Evolutionary conservation across 2,888 invertebrate species (phyloP).

Genomic region (Noctua janthe): DNA sequence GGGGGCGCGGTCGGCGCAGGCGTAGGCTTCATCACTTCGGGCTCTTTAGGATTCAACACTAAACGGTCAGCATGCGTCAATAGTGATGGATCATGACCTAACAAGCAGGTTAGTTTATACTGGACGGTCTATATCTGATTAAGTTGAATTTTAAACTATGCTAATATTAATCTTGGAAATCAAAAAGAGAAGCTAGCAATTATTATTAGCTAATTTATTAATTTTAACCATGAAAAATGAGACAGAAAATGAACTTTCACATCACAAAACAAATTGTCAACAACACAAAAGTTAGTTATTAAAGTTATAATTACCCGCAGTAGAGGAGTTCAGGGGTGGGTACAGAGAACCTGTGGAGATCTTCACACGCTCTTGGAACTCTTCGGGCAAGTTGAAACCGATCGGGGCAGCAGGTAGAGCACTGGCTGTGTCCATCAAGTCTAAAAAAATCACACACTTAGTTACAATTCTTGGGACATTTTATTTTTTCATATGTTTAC

Average conservation of each 20-base stretch:
- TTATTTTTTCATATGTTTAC: not conserved
- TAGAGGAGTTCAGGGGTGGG: constrained; percentile 80
- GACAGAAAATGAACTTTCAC: constrained; percentile 31
- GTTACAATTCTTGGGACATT: not conserved
- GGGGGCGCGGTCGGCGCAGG: constrained; percentile 47
- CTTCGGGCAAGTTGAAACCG: constrained; percentile 81
- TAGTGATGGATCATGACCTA: constrained; percentile 49
- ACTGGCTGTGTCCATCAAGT: constrained; percentile 75
- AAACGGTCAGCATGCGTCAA: constrained; percentile 68
- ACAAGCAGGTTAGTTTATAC: not conserved
- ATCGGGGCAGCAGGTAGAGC: constrained; percentile 69
- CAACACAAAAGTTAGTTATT: not conserved
- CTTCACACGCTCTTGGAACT: constrained; percentile 78
- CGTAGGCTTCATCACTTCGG: constrained; percentile 63
- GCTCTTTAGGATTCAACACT: constrained; percentile 84
- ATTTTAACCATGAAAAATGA: constrained; percentile 40
- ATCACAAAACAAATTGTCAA: constrained; percentile 27
- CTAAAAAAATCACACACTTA: constrained; percentile 55
- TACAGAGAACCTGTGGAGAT: constrained; percentile 77
- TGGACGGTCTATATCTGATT: not conserved
- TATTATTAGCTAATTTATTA: not conserved
- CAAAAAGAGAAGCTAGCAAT: not conserved
- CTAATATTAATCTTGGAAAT: not conserved
- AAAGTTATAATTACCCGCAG: constrained; percentile 78
- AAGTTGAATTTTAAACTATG: not conserved